Base-by-base conservation (phyloP, 2,113 vertebrate species). In the Alligator sinensis region DNA sequence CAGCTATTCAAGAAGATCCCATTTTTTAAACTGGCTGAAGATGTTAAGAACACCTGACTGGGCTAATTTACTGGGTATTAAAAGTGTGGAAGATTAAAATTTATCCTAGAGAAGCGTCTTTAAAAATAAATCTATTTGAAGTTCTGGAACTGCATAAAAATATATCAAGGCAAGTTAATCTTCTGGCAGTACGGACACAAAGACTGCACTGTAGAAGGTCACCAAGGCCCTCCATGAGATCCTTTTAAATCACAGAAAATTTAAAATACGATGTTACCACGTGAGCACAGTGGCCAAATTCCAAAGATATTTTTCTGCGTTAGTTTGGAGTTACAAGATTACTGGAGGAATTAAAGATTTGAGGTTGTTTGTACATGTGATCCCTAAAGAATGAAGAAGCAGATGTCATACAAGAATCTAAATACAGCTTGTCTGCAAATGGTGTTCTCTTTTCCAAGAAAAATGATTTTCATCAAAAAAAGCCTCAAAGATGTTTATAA, bases 331-430 rank as follows among this genome's bases (percentile, higher is more conserved):
- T 47, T 24, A 24, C 34, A 47, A 7, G 27, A 54, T 28, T 62
- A 4, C 16, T 14, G 14, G 0, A 1, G 54, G 16, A 62, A 76
- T 5, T 4, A 3, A 62, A 47, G 47, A 70, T 38, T 0, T 2
- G 10, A 54, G 8, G 72, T 62, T 1, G 3, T n/a, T 5, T 0
- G 9, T 5, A 6, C 19, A 0, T 0, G 54, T 24, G 68, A 8
- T 47, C 47, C 47, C 47, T 21, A 55, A 57, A 5, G 3, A 13
- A 27, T n/a, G 18, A 30, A 59, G 60, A 47, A 27, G 28, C 25
- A 47, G 74, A 14, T 17, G 54, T 8, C 47, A 2, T 22, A 17
- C 25, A 72, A 72, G 47, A 47, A 54, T 5, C 74, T 22, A 63
- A 58, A 15, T 0, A 5, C 64, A 82, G 77, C 18, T 5, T 4